Conservation (phyloP, 23 tunicate species). For the Styela plicata region DNA sequence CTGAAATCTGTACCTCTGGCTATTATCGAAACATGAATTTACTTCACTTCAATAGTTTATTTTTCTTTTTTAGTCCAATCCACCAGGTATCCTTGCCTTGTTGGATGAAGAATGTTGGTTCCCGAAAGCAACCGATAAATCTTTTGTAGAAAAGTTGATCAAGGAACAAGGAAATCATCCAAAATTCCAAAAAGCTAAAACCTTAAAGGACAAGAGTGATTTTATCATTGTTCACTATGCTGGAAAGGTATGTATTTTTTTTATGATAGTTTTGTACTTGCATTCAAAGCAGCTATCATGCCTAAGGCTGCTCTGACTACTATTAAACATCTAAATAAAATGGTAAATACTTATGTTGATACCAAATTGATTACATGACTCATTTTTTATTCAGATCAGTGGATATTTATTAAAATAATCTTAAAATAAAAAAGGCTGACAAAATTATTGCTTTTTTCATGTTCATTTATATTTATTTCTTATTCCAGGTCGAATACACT, state of each 20-base stretch:
- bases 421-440: no score
- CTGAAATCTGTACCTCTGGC: neutral
- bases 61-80: conserved; percentile 71
- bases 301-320: no score
- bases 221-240: conserved; percentile 98
- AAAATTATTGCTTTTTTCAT: conserved; percentile 40
- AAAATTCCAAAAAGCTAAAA: conserved; percentile 81
- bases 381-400: no score
- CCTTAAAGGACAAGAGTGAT: conserved; percentile 85
- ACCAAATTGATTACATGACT: no score
- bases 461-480: neutral
- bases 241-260: conserved; percentile 71
- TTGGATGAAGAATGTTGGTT: conserved; percentile 99
- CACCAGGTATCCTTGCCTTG: conserved; percentile 96
- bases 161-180: conserved; percentile 83
- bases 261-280: neutral
- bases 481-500: conserved; percentile 81
- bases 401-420: no score
- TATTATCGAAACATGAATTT: neutral
- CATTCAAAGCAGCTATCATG: no score
- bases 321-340: no score
- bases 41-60: neutral
- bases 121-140: conserved; percentile 99
- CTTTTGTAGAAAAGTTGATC: conserved; percentile 92
- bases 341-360: no score